A percentile compares a stretch with the other conserved stretches of the same genome.
Evolutionary conservation across 2,113 vertebrate genomes (phyloP).

Genomic region (Trochalopteron elliotii): DNA sequence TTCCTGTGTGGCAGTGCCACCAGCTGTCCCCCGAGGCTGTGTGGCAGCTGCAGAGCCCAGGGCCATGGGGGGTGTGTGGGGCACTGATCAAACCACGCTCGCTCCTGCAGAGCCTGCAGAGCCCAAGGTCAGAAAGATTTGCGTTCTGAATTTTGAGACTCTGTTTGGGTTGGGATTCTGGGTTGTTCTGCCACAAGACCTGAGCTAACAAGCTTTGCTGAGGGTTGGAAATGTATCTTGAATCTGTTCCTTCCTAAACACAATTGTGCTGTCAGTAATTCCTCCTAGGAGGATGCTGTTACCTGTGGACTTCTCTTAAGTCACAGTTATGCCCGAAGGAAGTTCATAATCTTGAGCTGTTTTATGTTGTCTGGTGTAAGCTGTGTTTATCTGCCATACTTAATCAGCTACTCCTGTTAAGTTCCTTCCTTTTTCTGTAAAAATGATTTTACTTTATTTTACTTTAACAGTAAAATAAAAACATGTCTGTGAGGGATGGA

Average conservation of each 20-base stretch:
- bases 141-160: background rate
- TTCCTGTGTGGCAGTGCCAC: background rate
- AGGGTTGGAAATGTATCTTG: background rate
- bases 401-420: background rate
- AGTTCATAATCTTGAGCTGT: background rate
- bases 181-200: background rate
- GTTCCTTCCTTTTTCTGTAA: background rate
- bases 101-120: rapidly evolving
- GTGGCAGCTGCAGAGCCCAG: background rate
- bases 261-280: background rate
- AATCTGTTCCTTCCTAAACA: background rate
- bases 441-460: background rate
- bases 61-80: background rate
- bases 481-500: rapidly evolving
- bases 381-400: background rate
- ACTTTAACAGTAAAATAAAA: background rate
- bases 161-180: background rate
- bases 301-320: background rate
- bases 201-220: background rate
- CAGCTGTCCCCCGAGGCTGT: background rate
- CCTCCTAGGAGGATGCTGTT: background rate
- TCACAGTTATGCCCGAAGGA: background rate
- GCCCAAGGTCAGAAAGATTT: background rate
- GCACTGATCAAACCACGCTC: background rate
- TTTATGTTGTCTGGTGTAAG: background rate